Base-by-base conservation (phyloP, 1,140 invertebrate species). In the Drosophila orosa region DNA sequence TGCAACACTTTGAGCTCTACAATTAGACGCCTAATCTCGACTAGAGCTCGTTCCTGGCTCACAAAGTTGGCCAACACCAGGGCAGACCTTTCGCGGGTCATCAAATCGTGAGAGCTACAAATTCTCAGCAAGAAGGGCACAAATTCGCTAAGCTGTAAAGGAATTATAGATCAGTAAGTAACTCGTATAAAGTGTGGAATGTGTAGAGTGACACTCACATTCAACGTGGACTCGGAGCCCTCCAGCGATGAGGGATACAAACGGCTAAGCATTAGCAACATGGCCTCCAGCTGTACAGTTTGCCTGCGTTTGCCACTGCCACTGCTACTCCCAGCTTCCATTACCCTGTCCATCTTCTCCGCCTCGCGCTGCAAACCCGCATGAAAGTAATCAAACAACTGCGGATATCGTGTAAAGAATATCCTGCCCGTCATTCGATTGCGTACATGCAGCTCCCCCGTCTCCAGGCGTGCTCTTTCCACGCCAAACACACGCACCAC, bases 401-500 rank as follows among this genome's bases (percentile, higher is more conserved):
- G 90, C 10, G 97, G 97, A 93, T 96, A 98, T 29, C 95, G 94
- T 69, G 96, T 93, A 91, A 98, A 98, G 92, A 99, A 99, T 9
- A 96, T 94, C 57, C 95, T 93, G 3, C 94, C 95, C 0, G 95
- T 95, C 94, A 96, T 95, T 77, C 94, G 95, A 92, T 98, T 98
- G 69, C 96, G 95, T 17, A 95, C 93, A 47, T 94, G 94, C 25
- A 96, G 91, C 67, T 95, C 93, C n/a, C 97, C 94, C n/a, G 93
- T 92, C 91, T 96, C 95, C 63, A 95, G 94, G 9, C 86, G 67
- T 0, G 94, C 94, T 60, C 96, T 93, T 78, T 96, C 95, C 0
- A 98, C 98, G 15, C 98, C 98, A 94, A 99, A 98, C 63, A 98
- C 95, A 78, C 98, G 93, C 22, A 95, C 96, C 67, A 98, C 95